phyloP scores from a whole-genome alignment of 2,113 vertebrate genomes.

The Corythoichthys intestinalis region DNA sequence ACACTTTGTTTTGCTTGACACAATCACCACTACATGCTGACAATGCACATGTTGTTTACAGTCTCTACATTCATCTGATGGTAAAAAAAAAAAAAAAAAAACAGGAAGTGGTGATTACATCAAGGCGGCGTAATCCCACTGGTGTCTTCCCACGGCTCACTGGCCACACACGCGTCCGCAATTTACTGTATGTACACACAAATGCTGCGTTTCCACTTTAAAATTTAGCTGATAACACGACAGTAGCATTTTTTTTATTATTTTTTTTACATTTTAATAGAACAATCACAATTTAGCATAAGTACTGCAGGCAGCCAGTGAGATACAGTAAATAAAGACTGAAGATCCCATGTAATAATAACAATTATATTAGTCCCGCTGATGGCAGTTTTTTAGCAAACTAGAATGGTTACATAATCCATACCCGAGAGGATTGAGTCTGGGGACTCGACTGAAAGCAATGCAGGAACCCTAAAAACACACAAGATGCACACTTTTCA shows the following conservation, averaged over 20 bases:
- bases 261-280: not conserved
- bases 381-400: not conserved
- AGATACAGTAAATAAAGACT: not conserved
- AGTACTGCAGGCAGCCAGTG: not conserved
- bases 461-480: conserved; percentile 23
- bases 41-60: conserved; percentile 9
- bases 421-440: not conserved
- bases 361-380: not conserved
- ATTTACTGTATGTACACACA: conserved; percentile 10
- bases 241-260: not conserved
- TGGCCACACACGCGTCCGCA: conserved; percentile 24
- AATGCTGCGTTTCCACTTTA: not conserved
- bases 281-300: not conserved
- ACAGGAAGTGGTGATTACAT: conserved; percentile 51
- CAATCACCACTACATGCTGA: not conserved
- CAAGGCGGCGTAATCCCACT: conserved; percentile 42
- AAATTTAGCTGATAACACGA: not conserved
- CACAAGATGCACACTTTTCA: conserved; percentile 23
- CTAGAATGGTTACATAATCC: conserved; percentile 15
- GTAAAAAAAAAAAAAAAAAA: not conserved
- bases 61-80: conserved; percentile 17
- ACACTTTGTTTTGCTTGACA: not conserved
- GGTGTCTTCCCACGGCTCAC: conserved; percentile 42
- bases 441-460: not conserved
- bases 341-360: not conserved